Evolutionary conservation across 2,888 invertebrate genomes (phyloP).

Genomic region (Cynaeus angustus): DNA sequence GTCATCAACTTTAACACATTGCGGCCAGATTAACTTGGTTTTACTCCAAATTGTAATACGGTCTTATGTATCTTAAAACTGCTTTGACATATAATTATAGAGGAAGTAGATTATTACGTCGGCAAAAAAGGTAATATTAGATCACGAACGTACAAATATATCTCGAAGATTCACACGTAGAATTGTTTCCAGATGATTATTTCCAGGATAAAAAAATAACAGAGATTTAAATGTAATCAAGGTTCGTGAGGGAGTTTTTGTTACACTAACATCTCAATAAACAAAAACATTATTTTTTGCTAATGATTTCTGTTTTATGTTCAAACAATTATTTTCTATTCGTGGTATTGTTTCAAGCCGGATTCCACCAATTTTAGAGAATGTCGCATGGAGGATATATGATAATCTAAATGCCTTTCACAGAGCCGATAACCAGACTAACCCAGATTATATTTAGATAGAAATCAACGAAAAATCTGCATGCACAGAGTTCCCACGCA

Average conservation of each 20-base stretch:
- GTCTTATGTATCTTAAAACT: constrained; percentile 40
- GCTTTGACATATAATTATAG: constrained; percentile 47
- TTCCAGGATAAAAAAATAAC: constrained; percentile 32
- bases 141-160: constrained; percentile 50
- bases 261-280: not conserved
- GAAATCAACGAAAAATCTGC: constrained; percentile 63
- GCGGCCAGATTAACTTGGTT: constrained; percentile 24
- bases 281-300: constrained; percentile 30
- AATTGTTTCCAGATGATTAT: constrained; percentile 41
- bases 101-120: constrained; percentile 46
- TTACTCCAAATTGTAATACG: constrained; percentile 39
- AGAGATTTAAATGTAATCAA: constrained; percentile 46
- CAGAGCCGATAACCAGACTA: constrained; percentile 60
- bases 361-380: constrained; percentile 55
- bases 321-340: constrained; percentile 1
- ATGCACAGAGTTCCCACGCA: constrained; percentile 63
- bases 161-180: constrained; percentile 50
- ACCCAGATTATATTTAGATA: constrained; percentile 66
- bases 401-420: constrained; percentile 61
- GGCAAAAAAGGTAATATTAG: constrained; percentile 49
- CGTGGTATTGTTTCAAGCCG: constrained; percentile 18
- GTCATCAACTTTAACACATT: constrained; percentile 23
- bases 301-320: constrained; percentile 18
- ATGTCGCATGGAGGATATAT: constrained; percentile 56
- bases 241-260: constrained; percentile 36